Evolutionary conservation across 2,113 vertebrate genomes (phyloP), one percentile per base, ranked within the genome.

Genomic region (Dicerorhinus sumatrensis): DNA sequence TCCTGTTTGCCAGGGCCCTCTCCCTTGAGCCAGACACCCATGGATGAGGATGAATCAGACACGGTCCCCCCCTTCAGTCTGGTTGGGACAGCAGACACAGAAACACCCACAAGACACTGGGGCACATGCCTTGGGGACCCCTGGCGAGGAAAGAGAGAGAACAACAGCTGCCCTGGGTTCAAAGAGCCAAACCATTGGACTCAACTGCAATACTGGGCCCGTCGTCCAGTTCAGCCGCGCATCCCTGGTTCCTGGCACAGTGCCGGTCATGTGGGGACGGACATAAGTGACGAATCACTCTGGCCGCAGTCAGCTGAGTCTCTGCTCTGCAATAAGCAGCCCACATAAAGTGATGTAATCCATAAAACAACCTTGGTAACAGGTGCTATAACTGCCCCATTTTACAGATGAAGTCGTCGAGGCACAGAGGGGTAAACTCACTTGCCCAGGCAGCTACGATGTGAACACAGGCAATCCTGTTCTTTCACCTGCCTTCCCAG

Each of bases 1-100:
- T 73, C 77, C 63, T 39, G 36, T 2, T 25, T 13, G 48, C 58
- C 56, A 42, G 70, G 17, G 80, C 56, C 5, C 65, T 29, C 36
- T 42, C 7, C 17, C 46, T 1, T 1, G 36, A 36, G 48, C 23
- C 8, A 0, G 42, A 48, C 0, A 0, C 69, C 60, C 0, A 18
- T 31, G 56, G 13, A 29, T 9, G 5, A 17, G 39, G 46, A 18
- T 6, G 36, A 18, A 62, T 17, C 0, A 1, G 58, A 27, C 27
- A 2, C 1, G 60, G 21, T 14, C 33, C 58, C 1, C 1, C 0
- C 54, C 42, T 76, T 14, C 72, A 25, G 79, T 18, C 70, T 77
- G 70, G 8, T 8, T 6, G 42, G 27, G 20, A 3, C 7, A 2
- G 5, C 33, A 18, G 81, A 25, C 27, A 8, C 42, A 6, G 0